These are phyloP conservation scores for Petrocephalus schoutedeni DNA, from an alignment of 2,797 vertebrate genomes.

Conservation along the genomic window DNA sequence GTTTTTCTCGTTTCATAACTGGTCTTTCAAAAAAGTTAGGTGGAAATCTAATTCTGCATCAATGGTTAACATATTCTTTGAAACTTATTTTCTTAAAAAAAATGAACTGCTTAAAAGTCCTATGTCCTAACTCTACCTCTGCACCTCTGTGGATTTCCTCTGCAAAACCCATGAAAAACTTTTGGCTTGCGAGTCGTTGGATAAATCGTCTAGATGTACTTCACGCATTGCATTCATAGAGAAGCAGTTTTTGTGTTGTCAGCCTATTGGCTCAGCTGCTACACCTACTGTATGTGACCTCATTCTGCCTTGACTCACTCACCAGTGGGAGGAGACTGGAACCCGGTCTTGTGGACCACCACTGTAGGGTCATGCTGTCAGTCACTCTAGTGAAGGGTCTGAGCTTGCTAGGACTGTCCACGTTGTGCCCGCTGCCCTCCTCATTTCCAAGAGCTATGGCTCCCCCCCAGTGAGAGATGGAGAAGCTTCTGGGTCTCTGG, in stretches of 20 bases:
- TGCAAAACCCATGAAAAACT: not conserved
- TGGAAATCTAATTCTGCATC: not conserved
- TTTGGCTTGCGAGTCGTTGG: not conserved
- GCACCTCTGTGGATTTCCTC: not conserved
- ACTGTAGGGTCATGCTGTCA: not conserved
- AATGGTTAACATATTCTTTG: not conserved
- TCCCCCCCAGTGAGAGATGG: not conserved
- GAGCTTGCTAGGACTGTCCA: not conserved
- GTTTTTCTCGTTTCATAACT: too few relatives aligned
- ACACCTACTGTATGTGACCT: not conserved
- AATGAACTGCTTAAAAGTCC: not conserved
- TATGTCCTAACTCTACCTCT: not conserved
- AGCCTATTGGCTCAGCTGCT: not conserved
- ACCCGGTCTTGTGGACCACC: not conserved
- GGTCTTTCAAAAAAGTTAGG: too few relatives aligned
- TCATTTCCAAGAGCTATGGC: not conserved
- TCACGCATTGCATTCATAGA: not conserved
- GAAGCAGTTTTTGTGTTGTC: not conserved
- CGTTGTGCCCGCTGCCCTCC: not conserved
- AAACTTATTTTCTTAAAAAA: not conserved
- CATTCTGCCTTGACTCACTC: not conserved
- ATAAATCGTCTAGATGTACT: not conserved
- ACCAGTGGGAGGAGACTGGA: not conserved
- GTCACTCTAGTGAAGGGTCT: not conserved
- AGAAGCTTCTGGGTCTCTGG: not conserved